Evolutionary conservation across 2,888 invertebrate genomes (phyloP), one percentile per base, ranked within the genome.

Genomic region (Habroteleia sp.): DNA sequence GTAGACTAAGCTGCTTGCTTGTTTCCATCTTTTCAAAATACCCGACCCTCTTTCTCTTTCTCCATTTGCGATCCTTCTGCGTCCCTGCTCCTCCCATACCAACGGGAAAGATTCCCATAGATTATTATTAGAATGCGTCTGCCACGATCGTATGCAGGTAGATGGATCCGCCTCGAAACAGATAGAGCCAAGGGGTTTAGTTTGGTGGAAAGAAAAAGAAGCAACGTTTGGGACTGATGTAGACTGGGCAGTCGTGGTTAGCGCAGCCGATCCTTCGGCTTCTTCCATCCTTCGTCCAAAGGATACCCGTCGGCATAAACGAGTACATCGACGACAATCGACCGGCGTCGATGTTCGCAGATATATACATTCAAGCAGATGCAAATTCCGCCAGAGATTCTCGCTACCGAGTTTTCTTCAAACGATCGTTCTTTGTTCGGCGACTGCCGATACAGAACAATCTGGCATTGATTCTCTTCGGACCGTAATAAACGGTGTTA

Each of bases 81-180:
- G 35, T 58, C 27, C 10, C 29, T 42, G 37, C 29, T 37, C 65
- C 44, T 74, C 42, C 63, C 52, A 37, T 33, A 7, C 58, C 58
- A 41, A 27, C 65, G 48, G 14, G 62, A 56, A 46, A 80, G 80
- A 79, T 84, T 85, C 86, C 84, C 85, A 87, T 87, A 87, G 86
- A 85, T 87, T 87, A 86, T 87, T 87, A 87, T 86, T 87, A 87
- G 87, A 87, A 87, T 85, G 84, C 82, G 81, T 82, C 82, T 82
- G 80, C 79, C 80, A 77, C 76, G 78, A 79, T 46, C 81, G 79
- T 79, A 58, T 77, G 79, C 84, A 84, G 84, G 85, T 83, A 79
- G 86, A 85, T 84, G 83, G 83, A 85, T 84, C 84, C 85, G 84
- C 85, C 84, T 81, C 77, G 79, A 68, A 54, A 23, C 46, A 56